Percentiles rank a stretch among this genome's conserved stretches.
phyloP scores from a whole-genome alignment of 2,888 invertebrate species.

The Apodemia zela region DNA sequence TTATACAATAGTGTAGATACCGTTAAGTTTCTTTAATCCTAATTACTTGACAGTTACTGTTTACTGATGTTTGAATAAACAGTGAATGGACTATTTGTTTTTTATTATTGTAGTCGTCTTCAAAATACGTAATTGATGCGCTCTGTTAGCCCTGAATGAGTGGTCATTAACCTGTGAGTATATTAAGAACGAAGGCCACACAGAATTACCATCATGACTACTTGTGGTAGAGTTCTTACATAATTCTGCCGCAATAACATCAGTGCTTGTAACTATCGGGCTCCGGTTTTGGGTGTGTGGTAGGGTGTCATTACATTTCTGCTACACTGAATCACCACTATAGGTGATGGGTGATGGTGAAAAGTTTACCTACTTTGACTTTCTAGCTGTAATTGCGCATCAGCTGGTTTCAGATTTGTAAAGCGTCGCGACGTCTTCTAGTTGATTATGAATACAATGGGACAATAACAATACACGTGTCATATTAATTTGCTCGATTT shows the following conservation, averaged over 20 bases:
- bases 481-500: no score
- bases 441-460: no score
- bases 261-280: not conserved
- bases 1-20: conserved; percentile 4
- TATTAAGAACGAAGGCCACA: not conserved
- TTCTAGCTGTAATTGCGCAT: no score
- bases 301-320: no score
- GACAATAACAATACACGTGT: no score
- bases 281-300: no score
- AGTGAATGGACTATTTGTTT: conserved; percentile 4
- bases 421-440: no score
- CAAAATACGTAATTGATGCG: not conserved
- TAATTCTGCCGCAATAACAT: not conserved
- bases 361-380: no score
- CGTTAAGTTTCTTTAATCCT: conserved; percentile 13
- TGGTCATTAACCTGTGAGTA: not conserved
- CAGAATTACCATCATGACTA: not conserved
- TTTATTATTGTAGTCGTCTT: not conserved
- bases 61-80: conserved; percentile 15
- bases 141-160: not conserved
- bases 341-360: no score
- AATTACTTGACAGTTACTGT: conserved; percentile 11
- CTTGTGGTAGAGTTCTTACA: not conserved
- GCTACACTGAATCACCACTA: no score
- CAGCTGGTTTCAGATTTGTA: no score